These are phyloP conservation scores for Corythornis vintsioides DNA, from an alignment of 2,113 vertebrate species.

Conservation along the genomic window DNA sequence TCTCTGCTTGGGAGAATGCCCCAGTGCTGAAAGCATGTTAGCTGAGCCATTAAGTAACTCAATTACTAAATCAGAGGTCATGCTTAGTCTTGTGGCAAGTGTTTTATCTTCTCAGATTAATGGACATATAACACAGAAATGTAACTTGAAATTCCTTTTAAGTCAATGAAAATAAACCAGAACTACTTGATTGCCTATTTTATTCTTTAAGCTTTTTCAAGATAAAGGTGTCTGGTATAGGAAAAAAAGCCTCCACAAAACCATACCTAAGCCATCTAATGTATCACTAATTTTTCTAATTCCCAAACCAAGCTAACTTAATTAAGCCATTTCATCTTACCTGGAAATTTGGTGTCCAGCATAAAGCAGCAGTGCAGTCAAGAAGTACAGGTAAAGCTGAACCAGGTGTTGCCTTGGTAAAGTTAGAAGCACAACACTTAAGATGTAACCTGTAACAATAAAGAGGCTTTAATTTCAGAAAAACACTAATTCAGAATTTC, in stretches of 20 bases:
- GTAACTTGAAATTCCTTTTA: background rate
- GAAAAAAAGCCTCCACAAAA: background rate
- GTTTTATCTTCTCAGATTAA: background rate
- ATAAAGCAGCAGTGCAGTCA: conserved; percentile 93
- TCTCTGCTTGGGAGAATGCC: background rate
- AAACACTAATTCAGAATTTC: background rate
- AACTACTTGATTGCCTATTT: background rate
- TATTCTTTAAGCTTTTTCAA: background rate
- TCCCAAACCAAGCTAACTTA: background rate
- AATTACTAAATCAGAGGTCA: background rate
- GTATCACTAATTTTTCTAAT: background rate
- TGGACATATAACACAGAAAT: background rate
- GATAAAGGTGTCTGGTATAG: background rate
- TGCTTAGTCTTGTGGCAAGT: background rate
- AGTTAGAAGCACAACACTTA: conserved; percentile 94
- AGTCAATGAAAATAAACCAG: background rate
- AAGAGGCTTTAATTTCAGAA: background rate
- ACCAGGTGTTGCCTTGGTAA: conserved; percentile 95
- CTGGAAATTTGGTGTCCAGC: conserved; percentile 98
- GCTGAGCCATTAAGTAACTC: background rate
- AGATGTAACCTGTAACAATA: conserved; percentile 89
- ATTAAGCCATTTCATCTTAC: conserved; percentile 70
- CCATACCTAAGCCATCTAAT: background rate
- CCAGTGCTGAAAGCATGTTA: background rate
- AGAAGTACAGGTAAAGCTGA: conserved; percentile 94